Base-by-base conservation (phyloP, 1,140 invertebrate genomes). In the Formica selysi region DNA sequence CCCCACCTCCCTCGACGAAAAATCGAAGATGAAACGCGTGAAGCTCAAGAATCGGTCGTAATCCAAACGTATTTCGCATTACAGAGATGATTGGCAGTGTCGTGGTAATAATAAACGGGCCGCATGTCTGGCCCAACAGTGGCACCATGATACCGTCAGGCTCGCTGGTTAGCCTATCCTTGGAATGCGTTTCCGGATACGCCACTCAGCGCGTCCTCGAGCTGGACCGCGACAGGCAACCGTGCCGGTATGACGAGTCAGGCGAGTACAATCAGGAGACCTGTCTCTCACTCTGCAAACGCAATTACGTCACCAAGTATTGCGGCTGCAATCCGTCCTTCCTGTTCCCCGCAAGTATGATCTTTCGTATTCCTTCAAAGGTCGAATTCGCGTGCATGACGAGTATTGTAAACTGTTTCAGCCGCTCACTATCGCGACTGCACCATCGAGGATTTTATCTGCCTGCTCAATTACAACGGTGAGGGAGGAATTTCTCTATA, bases 241-340 rank as follows among this genome's bases (percentile, higher is more conserved):
- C 85, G 5, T 88, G 87, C 54, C 41, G 13, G 13, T 86, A 88
- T 54, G 62, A 73, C n/a, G 13, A 65, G 26, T 59, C 13, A 22
- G 76, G 32, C 19, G 0, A 19, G 11, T 88, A 88, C 57, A 68
- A 80, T 19, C 87, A 88, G 51, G 74, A 86, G 29, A 76, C 76
- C 13, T 88, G 87, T 54, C 44, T 88, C 19, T 86, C 85, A n/a
- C 48, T 62, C 3, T 88, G 87, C 62, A 88, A 86, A 59, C 71
- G 54, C 62, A 16, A 57, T 10, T 67, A 80, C 70, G 76, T 67
- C 61, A 48, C 32, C 41, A 70, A 86, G 64, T 59, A 70, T 13
- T 88, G 87, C 44, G 76, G 62, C 32, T 88, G 87, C 54, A 86
- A 88, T 2, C 87, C 76, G 3, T 80, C 87, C 16, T 88, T 88